phyloP scores from a whole-genome alignment of 2,797 vertebrate species.

The Xerus rutilus region DNA sequence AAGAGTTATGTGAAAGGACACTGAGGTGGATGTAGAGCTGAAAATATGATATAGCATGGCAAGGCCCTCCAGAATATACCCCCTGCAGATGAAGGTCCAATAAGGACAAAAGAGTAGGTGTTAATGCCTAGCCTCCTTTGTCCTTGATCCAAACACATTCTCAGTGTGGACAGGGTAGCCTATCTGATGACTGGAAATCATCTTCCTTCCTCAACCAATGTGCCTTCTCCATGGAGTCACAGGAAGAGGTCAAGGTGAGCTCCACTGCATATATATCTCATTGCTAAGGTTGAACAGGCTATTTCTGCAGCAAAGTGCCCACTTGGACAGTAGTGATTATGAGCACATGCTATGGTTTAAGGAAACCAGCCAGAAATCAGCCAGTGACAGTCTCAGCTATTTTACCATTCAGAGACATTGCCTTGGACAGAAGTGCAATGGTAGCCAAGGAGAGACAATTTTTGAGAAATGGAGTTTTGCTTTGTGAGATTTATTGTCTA shows the following conservation, averaged over 20 bases:
- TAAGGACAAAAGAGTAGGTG: background rate
- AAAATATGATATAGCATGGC: background rate
- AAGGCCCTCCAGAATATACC: background rate
- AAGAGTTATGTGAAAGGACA: background rate
- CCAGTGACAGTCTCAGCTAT: background rate
- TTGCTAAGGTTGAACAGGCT: background rate
- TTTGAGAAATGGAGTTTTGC: background rate
- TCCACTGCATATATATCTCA: background rate
- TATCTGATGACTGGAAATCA: background rate
- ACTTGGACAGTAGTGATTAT: background rate
- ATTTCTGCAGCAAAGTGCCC: background rate
- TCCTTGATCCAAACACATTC: background rate
- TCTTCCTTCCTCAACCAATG: background rate
- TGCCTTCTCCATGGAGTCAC: background rate
- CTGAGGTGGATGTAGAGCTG: background rate
- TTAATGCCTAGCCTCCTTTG: background rate
- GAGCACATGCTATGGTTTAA: background rate
- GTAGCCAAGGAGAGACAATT: background rate
- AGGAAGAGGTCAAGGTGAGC: background rate
- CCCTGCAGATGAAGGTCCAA: background rate
- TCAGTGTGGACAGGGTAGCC: background rate
- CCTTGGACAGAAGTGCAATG: background rate
- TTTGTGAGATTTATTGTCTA: background rate
- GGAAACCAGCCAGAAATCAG: slow-evolving; percentile 37
- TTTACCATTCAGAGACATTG: background rate